These are phyloP conservation scores for Cordilura impudica DNA, from an alignment of 2,888 invertebrate species.

Conservation along the genomic window DNA sequence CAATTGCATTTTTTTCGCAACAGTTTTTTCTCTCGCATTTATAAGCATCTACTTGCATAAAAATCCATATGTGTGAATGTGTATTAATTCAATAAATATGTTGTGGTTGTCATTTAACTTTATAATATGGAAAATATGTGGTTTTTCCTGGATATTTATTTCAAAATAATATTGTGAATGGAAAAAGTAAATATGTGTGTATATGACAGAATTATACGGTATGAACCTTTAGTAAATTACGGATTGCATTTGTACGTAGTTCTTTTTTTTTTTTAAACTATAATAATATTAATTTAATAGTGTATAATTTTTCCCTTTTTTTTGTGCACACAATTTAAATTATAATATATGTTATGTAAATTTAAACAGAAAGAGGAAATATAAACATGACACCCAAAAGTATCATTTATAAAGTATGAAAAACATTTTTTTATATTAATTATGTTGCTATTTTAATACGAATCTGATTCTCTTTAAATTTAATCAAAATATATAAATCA, in stretches of 20 bases:
- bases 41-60: too few species aligned
- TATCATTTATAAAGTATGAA: neutral
- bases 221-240: slow-evolving; percentile 42
- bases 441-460: slow-evolving; percentile 8
- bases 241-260: neutral
- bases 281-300: slow-evolving; percentile 30
- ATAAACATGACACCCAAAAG: slow-evolving; percentile 13
- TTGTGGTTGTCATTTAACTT: slow-evolving; percentile 60
- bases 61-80: neutral
- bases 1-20: slow-evolving; percentile 14
- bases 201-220: too few species aligned
- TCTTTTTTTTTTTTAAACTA: neutral
- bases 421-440: neutral
- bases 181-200: neutral
- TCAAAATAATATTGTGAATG: slow-evolving; percentile 35
- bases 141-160: slow-evolving; percentile 53
- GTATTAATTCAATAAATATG: slow-evolving; percentile 56
- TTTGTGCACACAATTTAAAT: neutral
- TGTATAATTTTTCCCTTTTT: slow-evolving; percentile 8
- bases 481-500: slow-evolving; percentile 29
- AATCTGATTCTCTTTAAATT: slow-evolving; percentile 1
- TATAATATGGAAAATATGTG: slow-evolving; percentile 55
- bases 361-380: neutral
- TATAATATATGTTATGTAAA: slow-evolving; percentile 12
- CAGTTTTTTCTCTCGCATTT: neutral